Base-by-base conservation (phyloP, 2,797 vertebrate genomes). In the Fringilla coelebs region DNA sequence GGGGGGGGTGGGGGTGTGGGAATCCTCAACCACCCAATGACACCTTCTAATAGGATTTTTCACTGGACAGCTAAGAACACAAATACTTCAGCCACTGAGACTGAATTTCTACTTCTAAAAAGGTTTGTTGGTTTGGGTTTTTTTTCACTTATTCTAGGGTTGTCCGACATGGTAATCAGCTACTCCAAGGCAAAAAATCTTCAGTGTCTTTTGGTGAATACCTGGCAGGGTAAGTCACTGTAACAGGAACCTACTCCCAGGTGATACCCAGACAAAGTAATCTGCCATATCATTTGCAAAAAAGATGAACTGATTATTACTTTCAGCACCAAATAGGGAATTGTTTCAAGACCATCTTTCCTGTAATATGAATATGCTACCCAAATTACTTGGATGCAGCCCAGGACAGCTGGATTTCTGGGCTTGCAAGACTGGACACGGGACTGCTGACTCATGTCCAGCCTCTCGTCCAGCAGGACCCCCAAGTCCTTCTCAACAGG, bases 1-100 rank as follows among this genome's bases (percentile, higher is more conserved):
- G 5, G 8, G 7, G n/a, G n/a, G n/a, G n/a, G n/a, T n/a, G 5
- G 11, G 14, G 5, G 5, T 7, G 7, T 29, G 6, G 22, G 34
- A 71, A 24, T 6, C 9, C 14, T 20, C 48, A 54, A 15, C 6
- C 7, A 38, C 8, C 4, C 17, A 65, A 2, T 9, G 31, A 61
- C 8, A 7, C 55, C 38, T 32, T 72, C 51, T 19, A 78, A 25
- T 4, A 68, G 11, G 34, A 82, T 48, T 21, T 71, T 71, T 61
- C 40, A 75, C 16, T 2, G 3, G 14, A 54, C 34, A 54, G 57
- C 12, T 52, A 72, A 73, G 26, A 90, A 61, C 2, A 10, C 15
- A 73, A 76, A 65, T 48, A 60, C 3, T 60, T 48, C 24, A 49
- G 29, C 8, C 11, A 79, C 9, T n/a, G 40, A 71, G 21, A 51